phyloP scores from a whole-genome alignment of 2,888 invertebrate genomes.

The Ptychoptera contaminata region DNA sequence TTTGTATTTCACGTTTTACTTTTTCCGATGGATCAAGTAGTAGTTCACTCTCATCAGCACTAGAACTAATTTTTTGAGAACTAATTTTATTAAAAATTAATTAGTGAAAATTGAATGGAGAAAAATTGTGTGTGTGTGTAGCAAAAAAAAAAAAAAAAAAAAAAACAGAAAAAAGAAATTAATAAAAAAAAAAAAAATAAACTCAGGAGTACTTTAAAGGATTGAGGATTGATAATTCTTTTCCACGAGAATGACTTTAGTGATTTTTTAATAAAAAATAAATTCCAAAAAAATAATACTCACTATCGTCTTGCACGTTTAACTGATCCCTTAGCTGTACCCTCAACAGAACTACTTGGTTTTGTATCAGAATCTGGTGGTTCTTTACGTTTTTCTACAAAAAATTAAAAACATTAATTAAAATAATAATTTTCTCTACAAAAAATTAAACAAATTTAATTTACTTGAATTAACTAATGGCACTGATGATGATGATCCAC shows the following conservation, averaged over 20 bases:
- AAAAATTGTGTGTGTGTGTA: no score
- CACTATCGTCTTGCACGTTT: conserved; percentile 67
- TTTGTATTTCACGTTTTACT: conserved; percentile 85
- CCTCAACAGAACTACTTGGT: conserved; percentile 26
- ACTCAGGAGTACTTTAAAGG: no score
- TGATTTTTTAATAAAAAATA: not conserved
- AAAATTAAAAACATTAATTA: not conserved
- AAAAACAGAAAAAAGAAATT: conserved; percentile 1
- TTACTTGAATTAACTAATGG: conserved; percentile 28
- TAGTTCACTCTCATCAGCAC: conserved; percentile 61
- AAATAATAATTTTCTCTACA: conserved; percentile 11
- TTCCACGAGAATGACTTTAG: conserved; percentile 1
- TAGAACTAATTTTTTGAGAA: conserved; percentile 35
- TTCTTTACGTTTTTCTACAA: conserved; percentile 49
- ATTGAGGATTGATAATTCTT: no score
- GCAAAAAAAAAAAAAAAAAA: conserved; percentile 4
- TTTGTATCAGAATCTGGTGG: conserved; percentile 50
- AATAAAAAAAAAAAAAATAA: conserved; percentile 5
- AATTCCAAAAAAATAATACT: conserved; percentile 30
- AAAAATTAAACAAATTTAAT: conserved; percentile 9
- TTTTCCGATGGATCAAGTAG: conserved; percentile 70
- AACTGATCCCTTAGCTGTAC: conserved; percentile 33
- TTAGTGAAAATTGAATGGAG: conserved; percentile 1
- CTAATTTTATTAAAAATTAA: no score
- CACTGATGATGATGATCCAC: conserved; percentile 25